Evolutionary conservation across 2,113 vertebrate species (phyloP), one percentile per base, ranked within the genome.

Genomic region (Procapra przewalskii): DNA sequence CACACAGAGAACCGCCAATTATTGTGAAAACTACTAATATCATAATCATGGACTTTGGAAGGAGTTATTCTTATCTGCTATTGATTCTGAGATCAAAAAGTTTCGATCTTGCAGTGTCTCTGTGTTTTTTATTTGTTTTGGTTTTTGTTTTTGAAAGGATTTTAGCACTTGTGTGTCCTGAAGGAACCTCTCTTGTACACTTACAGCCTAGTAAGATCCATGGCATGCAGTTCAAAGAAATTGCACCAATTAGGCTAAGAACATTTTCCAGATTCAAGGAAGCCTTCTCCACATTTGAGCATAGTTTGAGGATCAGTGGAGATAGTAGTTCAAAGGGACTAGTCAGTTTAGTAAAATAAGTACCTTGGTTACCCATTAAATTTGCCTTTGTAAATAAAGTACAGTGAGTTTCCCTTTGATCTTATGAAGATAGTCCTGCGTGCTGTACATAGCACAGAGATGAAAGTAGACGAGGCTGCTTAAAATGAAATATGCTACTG

Each of bases 331-430:
- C 98, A 98, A 98, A 99, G 98, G 96, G 97, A 97, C 94, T 95
- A 94, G 96, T 91, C 89, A 90, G 90, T 97, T 91, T 98, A 97
- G 36, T 97, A 96, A 97, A 99, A 98, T 84, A 98, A 98, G 97
- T 98, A 95, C 91, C 98, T 98, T 98, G 98, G 98, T 98, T 98
- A 98, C 94, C 98, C 98, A 98, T 98, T 98, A 36, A 97, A 97
- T 98, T 98, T 98, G 98, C 97, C 98, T 98, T 98, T 98, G 97
- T 98, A 99, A 98, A 97, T 98, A 98, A 98, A 45, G 13, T 50
- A 9, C 95, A 97, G 85, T n/a, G 82, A 92, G 88, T 97, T 98
- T 98, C 95, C 81, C 98, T 99, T 99, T 99, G 98, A 98, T 99
- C 98, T 98, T 96, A 57, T 81, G 98, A 98, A 98, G 96, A 95